Conservation (phyloP, 2,113 vertebrate species). For the Pica pica region DNA sequence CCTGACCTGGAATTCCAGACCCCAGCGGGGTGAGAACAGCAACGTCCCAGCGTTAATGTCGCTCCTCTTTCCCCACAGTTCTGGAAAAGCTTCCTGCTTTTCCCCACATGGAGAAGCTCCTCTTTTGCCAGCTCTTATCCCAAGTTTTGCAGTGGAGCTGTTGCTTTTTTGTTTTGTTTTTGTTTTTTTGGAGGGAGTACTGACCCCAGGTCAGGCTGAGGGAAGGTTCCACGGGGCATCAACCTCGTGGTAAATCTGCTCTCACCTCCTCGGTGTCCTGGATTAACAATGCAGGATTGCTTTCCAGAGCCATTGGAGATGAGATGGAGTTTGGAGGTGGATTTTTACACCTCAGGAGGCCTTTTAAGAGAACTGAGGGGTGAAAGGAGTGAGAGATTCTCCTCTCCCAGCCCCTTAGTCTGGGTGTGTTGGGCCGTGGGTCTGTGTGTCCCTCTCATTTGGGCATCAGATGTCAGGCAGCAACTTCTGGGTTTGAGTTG, state of each 20-base stretch:
- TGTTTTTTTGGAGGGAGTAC: not conserved
- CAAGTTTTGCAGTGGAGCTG: not conserved
- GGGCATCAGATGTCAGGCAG: constrained; percentile 26
- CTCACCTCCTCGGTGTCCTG: not conserved
- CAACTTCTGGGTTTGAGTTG: not conserved
- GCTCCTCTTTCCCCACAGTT: not conserved
- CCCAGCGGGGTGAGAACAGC: not conserved
- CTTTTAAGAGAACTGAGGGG: not conserved
- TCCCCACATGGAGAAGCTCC: not conserved
- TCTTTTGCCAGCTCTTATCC: not conserved
- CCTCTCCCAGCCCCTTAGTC: not conserved
- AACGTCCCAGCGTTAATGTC: not conserved
- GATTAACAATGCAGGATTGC: not conserved
- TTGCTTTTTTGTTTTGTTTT: not conserved
- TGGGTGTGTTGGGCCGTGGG: not conserved
- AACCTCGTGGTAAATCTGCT: not conserved
- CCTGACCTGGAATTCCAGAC: not conserved
- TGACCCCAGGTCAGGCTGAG: not conserved
- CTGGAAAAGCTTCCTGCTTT: not conserved
- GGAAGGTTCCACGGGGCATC: not conserved
- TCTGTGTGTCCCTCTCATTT: rapidly evolving
- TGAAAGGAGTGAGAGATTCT: not conserved
- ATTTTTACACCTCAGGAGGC: not conserved
- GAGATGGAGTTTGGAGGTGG: not conserved
- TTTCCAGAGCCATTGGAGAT: not conserved